Evolutionary conservation across 2,888 invertebrate species (phyloP).

Genomic region (Drosophila crucigera): DNA sequence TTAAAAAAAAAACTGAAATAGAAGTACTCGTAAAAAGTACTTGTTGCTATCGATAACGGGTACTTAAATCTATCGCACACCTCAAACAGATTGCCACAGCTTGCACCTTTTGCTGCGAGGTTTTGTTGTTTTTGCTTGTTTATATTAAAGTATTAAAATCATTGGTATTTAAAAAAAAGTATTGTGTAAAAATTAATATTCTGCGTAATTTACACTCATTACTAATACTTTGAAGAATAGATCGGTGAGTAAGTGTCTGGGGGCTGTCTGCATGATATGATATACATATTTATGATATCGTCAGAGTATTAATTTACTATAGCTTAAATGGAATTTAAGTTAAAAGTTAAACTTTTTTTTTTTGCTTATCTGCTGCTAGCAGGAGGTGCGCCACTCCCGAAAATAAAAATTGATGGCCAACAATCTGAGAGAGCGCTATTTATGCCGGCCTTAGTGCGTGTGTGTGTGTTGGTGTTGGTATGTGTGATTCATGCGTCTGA

Average conservation of each 20-base stretch:
- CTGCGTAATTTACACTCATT: constrained; percentile 9
- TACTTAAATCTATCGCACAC: constrained; percentile 2
- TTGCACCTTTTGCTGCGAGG: constrained; percentile 52
- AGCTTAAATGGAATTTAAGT: constrained; percentile 5
- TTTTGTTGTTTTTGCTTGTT: constrained; percentile 67
- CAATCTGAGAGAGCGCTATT: constrained; percentile 27
- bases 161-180: constrained; percentile 24
- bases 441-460: constrained; percentile 52
- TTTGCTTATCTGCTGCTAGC: constrained; percentile 50
- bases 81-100: constrained; percentile 27
- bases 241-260: constrained; percentile 58
- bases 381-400: constrained; percentile 63
- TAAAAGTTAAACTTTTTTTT: constrained; percentile 19
- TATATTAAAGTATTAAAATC: constrained; percentile 48
- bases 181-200: constrained; percentile 15
- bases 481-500: constrained; percentile 76
- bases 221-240: constrained; percentile 10
- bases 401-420: constrained; percentile 48
- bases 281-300: constrained; percentile 7
- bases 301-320: constrained; percentile 8
- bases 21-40: background rate
- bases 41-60: background rate
- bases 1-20: background rate
- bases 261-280: background rate
- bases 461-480: constrained; percentile 41